phyloP scores from a whole-genome alignment of 1,140 invertebrate species.

The Plodia interpunctella region DNA sequence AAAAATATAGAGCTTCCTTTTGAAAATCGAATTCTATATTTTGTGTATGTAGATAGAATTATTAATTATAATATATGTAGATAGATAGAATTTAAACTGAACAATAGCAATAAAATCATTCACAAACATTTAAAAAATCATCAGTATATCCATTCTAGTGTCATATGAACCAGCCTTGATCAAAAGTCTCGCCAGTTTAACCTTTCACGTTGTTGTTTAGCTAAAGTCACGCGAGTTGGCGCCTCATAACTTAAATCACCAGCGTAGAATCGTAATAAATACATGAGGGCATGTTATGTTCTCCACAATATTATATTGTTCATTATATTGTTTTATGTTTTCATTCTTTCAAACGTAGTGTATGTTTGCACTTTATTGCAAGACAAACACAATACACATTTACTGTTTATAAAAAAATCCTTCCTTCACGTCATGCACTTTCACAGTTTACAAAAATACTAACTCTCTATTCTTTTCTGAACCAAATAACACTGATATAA shows the following conservation, averaged over 20 bases:
- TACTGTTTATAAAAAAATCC: too few species aligned
- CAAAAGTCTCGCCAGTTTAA: constrained; percentile 2
- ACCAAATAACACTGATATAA: background rate
- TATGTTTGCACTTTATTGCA: background rate
- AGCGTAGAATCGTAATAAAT: constrained; percentile 1
- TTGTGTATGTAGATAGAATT: too few species aligned
- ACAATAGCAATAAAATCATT: too few species aligned
- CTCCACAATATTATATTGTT: too few species aligned
- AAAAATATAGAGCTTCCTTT: too few species aligned
- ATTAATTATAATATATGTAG: too few species aligned
- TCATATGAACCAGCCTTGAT: background rate
- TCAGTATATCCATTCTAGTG: background rate
- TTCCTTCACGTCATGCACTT: too few species aligned
- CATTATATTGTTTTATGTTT: background rate
- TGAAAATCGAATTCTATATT: background rate
- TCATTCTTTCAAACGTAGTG: background rate
- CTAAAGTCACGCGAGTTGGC: background rate
- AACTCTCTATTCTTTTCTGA: too few species aligned
- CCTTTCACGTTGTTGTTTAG: constrained; percentile 11
- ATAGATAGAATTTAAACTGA: background rate
- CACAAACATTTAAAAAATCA: background rate
- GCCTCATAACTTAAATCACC: background rate
- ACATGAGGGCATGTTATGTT: background rate
- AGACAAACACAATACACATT: too few species aligned
- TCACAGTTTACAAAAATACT: too few species aligned